These are phyloP conservation scores for Nothoprocta pentlandii DNA, from an alignment of 2,113 vertebrate genomes.

Conservation along the genomic window DNA sequence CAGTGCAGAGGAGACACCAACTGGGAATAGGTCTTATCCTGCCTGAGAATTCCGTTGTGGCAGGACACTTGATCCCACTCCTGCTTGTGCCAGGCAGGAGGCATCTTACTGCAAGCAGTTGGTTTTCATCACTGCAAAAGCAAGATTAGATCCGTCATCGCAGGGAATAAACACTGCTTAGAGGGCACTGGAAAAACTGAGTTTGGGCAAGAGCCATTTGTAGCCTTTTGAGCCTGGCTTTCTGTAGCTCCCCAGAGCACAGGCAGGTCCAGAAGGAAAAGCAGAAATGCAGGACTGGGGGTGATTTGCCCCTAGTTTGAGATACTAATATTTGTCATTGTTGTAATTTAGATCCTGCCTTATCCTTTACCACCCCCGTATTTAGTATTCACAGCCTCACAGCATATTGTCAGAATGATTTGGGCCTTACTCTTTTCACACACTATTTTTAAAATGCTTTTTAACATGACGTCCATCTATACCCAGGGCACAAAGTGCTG, in stretches of 20 bases:
- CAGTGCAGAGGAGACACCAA: background rate
- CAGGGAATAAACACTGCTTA: background rate
- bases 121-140: background rate
- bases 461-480: background rate
- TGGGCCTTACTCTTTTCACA: background rate
- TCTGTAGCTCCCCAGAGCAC: background rate
- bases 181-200: background rate
- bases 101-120: rapidly evolving
- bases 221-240: background rate
- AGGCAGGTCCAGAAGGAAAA: background rate
- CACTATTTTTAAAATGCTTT: background rate
- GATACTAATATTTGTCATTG: background rate
- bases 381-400: background rate
- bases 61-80: background rate
- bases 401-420: background rate
- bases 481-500: background rate
- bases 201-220: background rate
- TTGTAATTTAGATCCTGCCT: rapidly evolving
- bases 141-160: background rate
- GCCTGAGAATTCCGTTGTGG: background rate
- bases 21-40: background rate
- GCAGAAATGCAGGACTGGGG: background rate
- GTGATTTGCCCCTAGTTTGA: background rate
- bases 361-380: background rate
- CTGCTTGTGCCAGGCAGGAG: background rate